These are phyloP conservation scores for Pocillopora grandis DNA, from an alignment of 92 coral and sea anemone species.

Conservation along the genomic window DNA sequence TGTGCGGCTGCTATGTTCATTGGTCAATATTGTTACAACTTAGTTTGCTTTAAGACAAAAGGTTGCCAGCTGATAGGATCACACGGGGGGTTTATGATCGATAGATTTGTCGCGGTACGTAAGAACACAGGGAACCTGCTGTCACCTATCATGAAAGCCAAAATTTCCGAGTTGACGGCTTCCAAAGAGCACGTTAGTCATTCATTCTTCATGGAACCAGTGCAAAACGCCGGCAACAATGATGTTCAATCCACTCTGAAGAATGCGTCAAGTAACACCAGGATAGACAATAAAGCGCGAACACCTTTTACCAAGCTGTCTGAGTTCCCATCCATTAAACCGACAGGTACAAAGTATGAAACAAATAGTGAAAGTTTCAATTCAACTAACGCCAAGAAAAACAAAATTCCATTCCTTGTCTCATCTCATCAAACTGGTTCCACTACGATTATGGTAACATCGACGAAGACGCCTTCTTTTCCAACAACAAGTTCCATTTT, in stretches of 20 bases:
- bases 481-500: background rate
- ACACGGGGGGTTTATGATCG: slow-evolving; percentile 60
- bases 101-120: slow-evolving; percentile 54
- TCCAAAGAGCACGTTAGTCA: slow-evolving; percentile 3
- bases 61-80: slow-evolving; percentile 68
- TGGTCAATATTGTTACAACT: slow-evolving; percentile 73
- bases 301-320: background rate
- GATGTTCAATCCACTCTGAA: background rate
- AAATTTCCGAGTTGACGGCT: slow-evolving; percentile 10
- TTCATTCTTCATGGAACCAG: slow-evolving; percentile 23
- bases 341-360: background rate
- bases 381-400: background rate
- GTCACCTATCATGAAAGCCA: slow-evolving; percentile 19
- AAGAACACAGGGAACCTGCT: slow-evolving; percentile 21
- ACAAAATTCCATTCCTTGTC: slow-evolving; percentile 6
- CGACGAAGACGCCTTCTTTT: background rate
- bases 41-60: slow-evolving; percentile 71
- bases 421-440: background rate
- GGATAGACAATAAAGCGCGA: background rate
- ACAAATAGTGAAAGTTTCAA: background rate
- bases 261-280: background rate
- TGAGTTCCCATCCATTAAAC: background rate
- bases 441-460: background rate
- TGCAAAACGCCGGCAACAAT: background rate
- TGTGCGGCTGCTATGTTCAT: slow-evolving; percentile 81